Evolutionary conservation across 2,113 vertebrate species (phyloP), one percentile per base, ranked within the genome.

Genomic region (Hyla sarda): DNA sequence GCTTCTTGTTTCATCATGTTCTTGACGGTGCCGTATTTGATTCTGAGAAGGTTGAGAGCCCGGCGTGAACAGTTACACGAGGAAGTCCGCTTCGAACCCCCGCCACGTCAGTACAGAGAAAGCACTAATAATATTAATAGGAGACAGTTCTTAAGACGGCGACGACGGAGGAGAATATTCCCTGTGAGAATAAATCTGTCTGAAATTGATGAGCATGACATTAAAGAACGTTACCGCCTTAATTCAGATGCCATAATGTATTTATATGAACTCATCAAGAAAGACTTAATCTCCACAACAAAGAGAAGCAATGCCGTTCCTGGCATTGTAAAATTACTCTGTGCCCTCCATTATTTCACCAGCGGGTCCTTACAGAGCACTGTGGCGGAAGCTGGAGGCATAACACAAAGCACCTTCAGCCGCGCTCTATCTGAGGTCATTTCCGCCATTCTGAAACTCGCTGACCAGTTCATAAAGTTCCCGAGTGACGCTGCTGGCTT

Each of bases 381-480:
- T 8, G 85, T 87, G 25, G 78, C 77, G 1, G 78, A 73, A 19
- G 85, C 54, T 34, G 85, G 85, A 1, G 85, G 85, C 21, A 87
- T 87, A 45, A 82, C 85, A 5, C 85, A 87, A 48, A 80, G 75
- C 78, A 82, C 77, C 19, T 87, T 87, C 85, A 82, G 77, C 52
- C 65, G 85, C n/a, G 78, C 78, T 6, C 78, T 87, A 6, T 82
- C 67, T 2, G 75, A 87, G 45, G 77, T 87, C 9, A 82, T 87
- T 48, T 47, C 76, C 23, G 85, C 85, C 12, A 62, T 87, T 28
- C 41, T 84, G 17, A 88, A 84, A 37, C 75, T 76, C 30, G 19
- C 56, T 13, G 78, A 84, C 41, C 58, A 84, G 11, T 84, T 71
- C 56, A 81, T 84, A 34, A 56, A 41, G 21, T 74, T 80, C 47